These are phyloP conservation scores for Melanotus villosus DNA, from an alignment of 2,888 invertebrate genomes.

Conservation along the genomic window DNA sequence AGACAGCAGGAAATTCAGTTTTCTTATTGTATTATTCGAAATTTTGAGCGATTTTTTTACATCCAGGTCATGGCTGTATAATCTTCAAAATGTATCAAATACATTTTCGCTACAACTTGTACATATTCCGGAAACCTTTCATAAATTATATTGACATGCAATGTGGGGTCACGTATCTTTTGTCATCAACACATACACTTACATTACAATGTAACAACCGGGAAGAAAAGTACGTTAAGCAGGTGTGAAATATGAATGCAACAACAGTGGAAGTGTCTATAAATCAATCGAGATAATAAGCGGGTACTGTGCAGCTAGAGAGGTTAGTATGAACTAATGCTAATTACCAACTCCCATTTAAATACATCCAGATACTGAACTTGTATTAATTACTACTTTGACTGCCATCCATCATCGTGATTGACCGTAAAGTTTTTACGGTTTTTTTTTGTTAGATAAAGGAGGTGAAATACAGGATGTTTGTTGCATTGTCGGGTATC, in stretches of 20 bases:
- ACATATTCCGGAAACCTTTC: not conserved
- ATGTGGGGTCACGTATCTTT: constrained; percentile 23
- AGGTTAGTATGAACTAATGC: constrained; percentile 49
- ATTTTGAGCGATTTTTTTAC: too few species aligned
- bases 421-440: constrained; percentile 38
- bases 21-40: too few species aligned
- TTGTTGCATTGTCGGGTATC: not conserved
- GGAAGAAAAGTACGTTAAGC: constrained; percentile 47
- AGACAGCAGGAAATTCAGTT: too few species aligned
- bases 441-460: constrained; percentile 20
- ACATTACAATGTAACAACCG: constrained; percentile 29
- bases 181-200: constrained; percentile 17
- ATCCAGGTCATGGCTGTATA: too few species aligned
- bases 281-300: constrained; percentile 54
- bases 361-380: constrained; percentile 48
- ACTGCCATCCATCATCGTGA: constrained; percentile 53
- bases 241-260: constrained; percentile 51
- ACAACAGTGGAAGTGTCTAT: constrained; percentile 49
- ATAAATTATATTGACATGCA: constrained; percentile 13
- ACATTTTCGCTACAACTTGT: not conserved
- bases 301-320: constrained; percentile 43
- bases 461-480: constrained; percentile 23
- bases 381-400: constrained; percentile 56
- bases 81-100: too few species aligned
- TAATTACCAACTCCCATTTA: constrained; percentile 50